phyloP scores from a whole-genome alignment of 2,888 invertebrate genomes.

The Andrena bucephala region DNA sequence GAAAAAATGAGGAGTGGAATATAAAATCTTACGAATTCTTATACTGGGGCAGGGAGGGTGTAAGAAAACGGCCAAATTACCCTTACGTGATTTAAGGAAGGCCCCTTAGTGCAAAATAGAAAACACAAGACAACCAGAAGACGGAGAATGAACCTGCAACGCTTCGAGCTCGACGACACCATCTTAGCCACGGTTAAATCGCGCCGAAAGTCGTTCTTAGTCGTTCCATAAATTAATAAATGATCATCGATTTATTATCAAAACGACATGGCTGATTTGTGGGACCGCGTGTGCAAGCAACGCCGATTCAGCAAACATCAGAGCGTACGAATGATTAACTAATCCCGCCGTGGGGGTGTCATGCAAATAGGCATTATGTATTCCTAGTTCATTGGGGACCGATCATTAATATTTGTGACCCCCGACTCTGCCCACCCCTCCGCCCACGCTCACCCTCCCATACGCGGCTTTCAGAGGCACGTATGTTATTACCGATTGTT shows the following conservation, averaged over 20 bases:
- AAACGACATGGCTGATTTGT: constrained; percentile 60
- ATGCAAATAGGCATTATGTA: constrained; percentile 75
- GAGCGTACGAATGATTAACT: constrained; percentile 74
- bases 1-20: no score
- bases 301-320: constrained; percentile 71
- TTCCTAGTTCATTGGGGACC: constrained; percentile 75
- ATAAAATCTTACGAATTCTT: no score
- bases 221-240: constrained; percentile 53
- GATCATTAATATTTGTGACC: constrained; percentile 74
- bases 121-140: background rate
- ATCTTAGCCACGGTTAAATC: background rate
- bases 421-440: constrained; percentile 17
- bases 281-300: constrained; percentile 60
- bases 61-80: no score
- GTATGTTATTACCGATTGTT: constrained; percentile 61
- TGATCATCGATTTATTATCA: constrained; percentile 66
- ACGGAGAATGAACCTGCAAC: background rate
- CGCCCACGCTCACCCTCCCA: constrained; percentile 21
- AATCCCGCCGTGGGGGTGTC: constrained; percentile 66
- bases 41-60: no score
- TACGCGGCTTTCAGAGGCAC: constrained; percentile 56
- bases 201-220: constrained; percentile 31
- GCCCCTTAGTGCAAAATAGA: no score
- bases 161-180: no score
- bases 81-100: no score